phyloP scores from a whole-genome alignment of 1,140 invertebrate genomes.

The Nasonia vitripennis region DNA sequence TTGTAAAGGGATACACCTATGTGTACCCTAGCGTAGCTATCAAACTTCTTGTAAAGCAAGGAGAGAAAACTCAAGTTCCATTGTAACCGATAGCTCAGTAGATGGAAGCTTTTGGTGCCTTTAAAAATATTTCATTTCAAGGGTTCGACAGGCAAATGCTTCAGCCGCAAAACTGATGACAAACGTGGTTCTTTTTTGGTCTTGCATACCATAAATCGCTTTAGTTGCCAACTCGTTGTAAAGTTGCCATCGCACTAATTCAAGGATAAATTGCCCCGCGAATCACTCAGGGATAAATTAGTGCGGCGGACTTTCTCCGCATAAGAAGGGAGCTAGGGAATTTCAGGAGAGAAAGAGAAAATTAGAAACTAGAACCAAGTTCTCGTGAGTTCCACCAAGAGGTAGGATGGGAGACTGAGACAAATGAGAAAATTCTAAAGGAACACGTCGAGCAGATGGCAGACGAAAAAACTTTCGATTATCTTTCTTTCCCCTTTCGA shows the following conservation, averaged over 20 bases:
- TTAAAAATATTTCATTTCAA: too few species aligned
- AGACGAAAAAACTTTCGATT: neutral
- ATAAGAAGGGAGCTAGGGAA: neutral
- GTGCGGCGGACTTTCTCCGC: constrained; percentile 28
- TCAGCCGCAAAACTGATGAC: neutral
- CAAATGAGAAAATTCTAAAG: constrained; percentile 31
- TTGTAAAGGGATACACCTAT: too few species aligned
- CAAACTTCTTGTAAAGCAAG: too few species aligned
- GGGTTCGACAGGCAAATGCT: too few species aligned
- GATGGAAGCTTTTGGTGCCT: too few species aligned
- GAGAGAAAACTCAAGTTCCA: too few species aligned
- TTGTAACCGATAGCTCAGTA: too few species aligned
- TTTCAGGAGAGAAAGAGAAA: neutral
- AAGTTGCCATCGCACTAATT: constrained; percentile 50
- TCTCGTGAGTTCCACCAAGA: neutral
- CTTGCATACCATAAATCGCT: constrained; percentile 44
- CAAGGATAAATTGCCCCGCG: constrained; percentile 50
- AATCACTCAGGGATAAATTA: constrained; percentile 51
- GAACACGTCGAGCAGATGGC: neutral
- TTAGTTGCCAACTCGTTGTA: constrained; percentile 52
- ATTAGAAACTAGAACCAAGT: neutral
- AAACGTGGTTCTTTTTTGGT: neutral
- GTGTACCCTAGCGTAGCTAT: too few species aligned
- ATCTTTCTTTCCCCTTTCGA: neutral
- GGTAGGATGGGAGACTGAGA: constrained; percentile 5